Conservation (phyloP, 2,113 vertebrate species). For the Elachura formosa region DNA sequence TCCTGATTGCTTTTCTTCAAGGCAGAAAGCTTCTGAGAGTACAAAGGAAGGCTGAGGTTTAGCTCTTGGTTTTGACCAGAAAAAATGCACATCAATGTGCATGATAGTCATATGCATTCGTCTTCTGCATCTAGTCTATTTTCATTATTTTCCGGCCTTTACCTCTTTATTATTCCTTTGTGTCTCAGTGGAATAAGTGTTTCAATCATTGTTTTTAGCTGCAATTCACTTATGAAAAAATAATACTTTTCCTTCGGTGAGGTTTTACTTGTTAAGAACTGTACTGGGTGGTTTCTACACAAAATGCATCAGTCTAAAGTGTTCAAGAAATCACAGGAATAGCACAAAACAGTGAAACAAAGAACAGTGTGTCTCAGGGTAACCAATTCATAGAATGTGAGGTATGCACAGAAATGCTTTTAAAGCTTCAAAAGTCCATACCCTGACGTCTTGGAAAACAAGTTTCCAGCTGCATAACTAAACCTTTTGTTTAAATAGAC, state of each 20-base stretch:
- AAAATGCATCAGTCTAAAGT: background rate
- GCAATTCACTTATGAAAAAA: background rate
- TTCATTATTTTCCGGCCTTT: background rate
- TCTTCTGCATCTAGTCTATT: background rate
- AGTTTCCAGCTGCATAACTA: background rate
- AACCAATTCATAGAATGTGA: background rate
- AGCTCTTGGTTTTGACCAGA: background rate
- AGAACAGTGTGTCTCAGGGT: constrained; percentile 11
- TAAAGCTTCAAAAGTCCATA: background rate
- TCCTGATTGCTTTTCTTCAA: background rate
- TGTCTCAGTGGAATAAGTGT: background rate
- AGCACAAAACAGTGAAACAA: constrained; percentile 40
- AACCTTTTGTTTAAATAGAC: background rate
- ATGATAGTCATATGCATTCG: background rate
- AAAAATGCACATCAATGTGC: background rate
- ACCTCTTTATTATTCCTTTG: background rate
- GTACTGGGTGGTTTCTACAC: background rate
- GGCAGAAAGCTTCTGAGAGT: background rate
- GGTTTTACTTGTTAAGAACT: background rate
- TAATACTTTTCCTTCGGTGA: background rate
- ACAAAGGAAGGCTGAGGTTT: background rate
- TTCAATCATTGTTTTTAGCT: background rate
- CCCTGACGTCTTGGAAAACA: constrained; percentile 39
- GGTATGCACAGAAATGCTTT: constrained; percentile 6
- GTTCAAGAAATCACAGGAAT: background rate